Base-by-base conservation (phyloP, 2,888 invertebrate genomes). In the Drosophila formosana region DNA sequence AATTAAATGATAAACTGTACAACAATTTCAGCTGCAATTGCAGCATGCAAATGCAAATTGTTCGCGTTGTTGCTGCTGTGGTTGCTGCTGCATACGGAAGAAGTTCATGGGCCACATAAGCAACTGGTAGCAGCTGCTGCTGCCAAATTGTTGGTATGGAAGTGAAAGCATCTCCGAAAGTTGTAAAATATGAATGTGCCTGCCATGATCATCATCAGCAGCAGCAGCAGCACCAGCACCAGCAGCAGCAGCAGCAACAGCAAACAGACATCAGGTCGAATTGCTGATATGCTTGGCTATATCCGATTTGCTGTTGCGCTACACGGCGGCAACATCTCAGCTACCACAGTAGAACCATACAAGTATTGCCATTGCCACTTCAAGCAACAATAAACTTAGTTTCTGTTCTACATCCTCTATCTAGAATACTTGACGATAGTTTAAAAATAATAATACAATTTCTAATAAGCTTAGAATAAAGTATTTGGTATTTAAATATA, bases 81-180 rank as follows among this genome's bases (percentile, higher is more conserved):
- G 66, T 62, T 45, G 43, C 56, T 37, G 61, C 52, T 49, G 72
- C 39, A 51, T 60, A 23, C 32, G 49, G 49, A 50, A 50, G 49
- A 50, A 32, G 49, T 50, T 50, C 49, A 50, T 50, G 49, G 49
- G 32, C 49, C 32, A 50, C 32, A 50, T 50, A 71, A 68, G 55
- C 71, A 55, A 23, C 50, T 18, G 28, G 46, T 43, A 30, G 5
- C 46, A 45, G 32, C 61, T 11, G 37, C 28, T 50, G 63, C 63
- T 55, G 25, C 69, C 66, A 56, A 58, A 47, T 52, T 60, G 66
- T 39, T 41, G 9, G 39, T 58, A 39, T 58, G 47, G 57, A 47
- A 82, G 82, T 80, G 64, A 74, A 71, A 71, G 82, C 82, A 82
- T 82, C 82, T 84, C 82, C 75, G 85, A 82, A 82, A 82, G 82